Percentiles rank a stretch among this genome's conserved stretches.
These are phyloP conservation scores for Ptychoptera contaminata DNA, from an alignment of 2,888 invertebrate genomes.

Conservation along the genomic window DNA sequence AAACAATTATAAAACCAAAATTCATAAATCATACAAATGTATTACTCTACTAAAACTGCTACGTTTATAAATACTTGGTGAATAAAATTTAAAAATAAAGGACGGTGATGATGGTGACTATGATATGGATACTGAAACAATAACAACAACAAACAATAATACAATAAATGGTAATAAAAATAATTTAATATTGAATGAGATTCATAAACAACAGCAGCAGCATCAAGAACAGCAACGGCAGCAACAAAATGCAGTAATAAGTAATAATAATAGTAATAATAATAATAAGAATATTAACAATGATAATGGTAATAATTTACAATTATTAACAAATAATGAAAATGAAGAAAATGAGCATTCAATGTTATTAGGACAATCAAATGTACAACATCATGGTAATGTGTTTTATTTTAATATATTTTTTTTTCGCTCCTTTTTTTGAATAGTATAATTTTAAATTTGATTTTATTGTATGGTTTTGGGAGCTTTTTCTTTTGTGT, in stretches of 20 bases:
- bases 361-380: conserved; percentile 28
- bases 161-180: background rate
- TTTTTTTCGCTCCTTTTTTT: background rate
- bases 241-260: background rate
- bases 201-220: too few relatives aligned
- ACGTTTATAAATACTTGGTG: background rate
- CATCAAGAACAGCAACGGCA: background rate
- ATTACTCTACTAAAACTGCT: too few relatives aligned
- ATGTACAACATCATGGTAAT: conserved; percentile 9
- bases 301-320: background rate
- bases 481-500: background rate
- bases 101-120: conserved; percentile 30
- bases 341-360: conserved; percentile 33
- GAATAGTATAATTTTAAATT: background rate
- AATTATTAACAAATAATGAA: background rate
- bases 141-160: background rate
- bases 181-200: too few relatives aligned
- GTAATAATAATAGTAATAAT: background rate
- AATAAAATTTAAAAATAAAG: conserved; percentile 4
- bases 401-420: background rate
- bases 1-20: too few relatives aligned
- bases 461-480: background rate
- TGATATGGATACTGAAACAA: conserved; percentile 25
- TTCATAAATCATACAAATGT: too few relatives aligned
- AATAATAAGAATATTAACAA: background rate